These are phyloP conservation scores for Centruroides sculpturatus DNA, from an alignment of 1,140 invertebrate species.

Conservation along the genomic window DNA sequence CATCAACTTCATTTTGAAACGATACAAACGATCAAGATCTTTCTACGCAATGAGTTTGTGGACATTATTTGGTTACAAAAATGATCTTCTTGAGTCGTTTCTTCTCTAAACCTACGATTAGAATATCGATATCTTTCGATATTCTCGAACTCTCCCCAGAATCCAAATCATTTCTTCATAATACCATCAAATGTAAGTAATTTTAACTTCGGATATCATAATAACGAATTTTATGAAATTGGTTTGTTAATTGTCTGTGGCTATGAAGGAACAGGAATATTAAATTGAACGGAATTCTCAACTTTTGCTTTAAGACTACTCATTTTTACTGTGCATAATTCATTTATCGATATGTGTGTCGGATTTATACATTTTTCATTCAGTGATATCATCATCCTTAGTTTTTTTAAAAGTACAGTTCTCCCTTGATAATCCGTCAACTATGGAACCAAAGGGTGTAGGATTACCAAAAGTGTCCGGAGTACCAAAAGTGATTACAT, in stretches of 20 bases:
- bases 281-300: not conserved
- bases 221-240: not conserved
- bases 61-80: too few species aligned
- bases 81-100: too few species aligned
- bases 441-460: too few species aligned
- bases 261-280: not conserved
- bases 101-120: too few species aligned
- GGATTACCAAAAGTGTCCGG: too few species aligned
- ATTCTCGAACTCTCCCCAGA: slow-evolving; percentile 8
- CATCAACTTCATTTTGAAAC: too few species aligned
- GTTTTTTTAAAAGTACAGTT: not conserved
- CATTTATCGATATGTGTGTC: not conserved
- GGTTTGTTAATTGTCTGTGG: not conserved
- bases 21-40: too few species aligned
- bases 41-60: too few species aligned
- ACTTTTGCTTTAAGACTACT: not conserved
- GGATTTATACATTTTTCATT: not conserved
- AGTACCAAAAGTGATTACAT: too few species aligned
- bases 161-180: not conserved
- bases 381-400: not conserved
- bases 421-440: too few species aligned
- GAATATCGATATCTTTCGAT: too few species aligned
- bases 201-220: slow-evolving; percentile 1
- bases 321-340: not conserved
- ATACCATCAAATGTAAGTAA: slow-evolving; percentile 2